Evolutionary conservation across 2,888 invertebrate genomes (phyloP), one percentile per base, ranked within the genome.

Genomic region (Luperina nickerlii): DNA sequence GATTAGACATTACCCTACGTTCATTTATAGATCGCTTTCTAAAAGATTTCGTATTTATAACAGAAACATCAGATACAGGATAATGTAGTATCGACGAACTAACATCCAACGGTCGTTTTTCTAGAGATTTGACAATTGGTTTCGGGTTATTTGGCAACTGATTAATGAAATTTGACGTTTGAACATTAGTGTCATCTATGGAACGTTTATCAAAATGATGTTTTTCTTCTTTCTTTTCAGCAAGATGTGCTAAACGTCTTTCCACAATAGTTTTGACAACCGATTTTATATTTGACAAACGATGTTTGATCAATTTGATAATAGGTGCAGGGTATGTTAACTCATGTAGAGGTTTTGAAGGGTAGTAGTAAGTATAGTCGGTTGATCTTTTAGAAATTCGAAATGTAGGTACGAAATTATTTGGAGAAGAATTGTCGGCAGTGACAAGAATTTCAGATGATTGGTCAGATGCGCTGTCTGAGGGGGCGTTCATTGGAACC

Each of bases 391-490:
- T 88, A 13, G 74, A 73, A 65, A 73, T 84, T 74, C 80, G 78
- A 20, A 76, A 69, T n/a, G 85, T 83, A 62, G 75, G 81, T 66
- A 71, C 69, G 57, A 74, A 82, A 8, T 20, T 69, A 4, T 73
- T 81, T 38, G 62, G 79, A 48, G 63, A 86, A 67, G 78, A 65
- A 60, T 85, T 74, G n/a, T 88, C 87, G 11, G 90, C 89, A 3
- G 92, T 87, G 13, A 91, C 82, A 0, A 92, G 89, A 0, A 93
- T 79, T 79, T 93, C 92, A 70, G 85, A 80, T 0, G 89, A 80
- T 67, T 85, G 90, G 2, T 78, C 78, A 1, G 78, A 69, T 0
- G 78, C 78, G 68, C 68, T 87, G 38, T 86, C 89, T 0, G 77
- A n/a, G 32, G 57, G 69, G 0, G 48, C 38, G 8, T 63, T 65